Percentiles rank a stretch among this genome's conserved stretches.
Evolutionary conservation across 2,888 invertebrate genomes (phyloP).

Genomic region (Nyleta sp.): DNA sequence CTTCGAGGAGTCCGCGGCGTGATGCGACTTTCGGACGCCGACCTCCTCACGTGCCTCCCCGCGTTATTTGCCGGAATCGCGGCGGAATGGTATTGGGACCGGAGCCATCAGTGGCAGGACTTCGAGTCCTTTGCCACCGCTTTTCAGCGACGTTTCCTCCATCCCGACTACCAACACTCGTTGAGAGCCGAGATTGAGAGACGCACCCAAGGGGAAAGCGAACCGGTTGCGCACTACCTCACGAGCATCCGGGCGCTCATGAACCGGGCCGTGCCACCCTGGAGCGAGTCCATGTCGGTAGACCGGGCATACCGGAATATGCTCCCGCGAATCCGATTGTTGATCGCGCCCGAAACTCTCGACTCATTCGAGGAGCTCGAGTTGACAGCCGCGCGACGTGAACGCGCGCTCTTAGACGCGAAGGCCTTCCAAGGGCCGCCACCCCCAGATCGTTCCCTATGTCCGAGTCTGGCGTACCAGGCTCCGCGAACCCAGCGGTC

Average conservation of each 20-base stretch:
- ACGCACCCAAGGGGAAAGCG: not conserved
- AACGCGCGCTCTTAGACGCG: not conserved
- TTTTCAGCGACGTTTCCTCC: too few relatives aligned
- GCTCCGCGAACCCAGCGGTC: not conserved
- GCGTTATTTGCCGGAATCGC: not conserved
- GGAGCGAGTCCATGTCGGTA: not conserved
- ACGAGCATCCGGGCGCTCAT: conserved; percentile 12
- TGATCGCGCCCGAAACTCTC: not conserved
- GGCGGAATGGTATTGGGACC: not conserved
- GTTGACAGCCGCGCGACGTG: not conserved
- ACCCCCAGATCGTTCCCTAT: not conserved
- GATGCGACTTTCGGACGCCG: not conserved
- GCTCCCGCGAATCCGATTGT: not conserved
- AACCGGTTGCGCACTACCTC: not conserved
- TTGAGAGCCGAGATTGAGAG: not conserved
- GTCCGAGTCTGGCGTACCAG: not conserved
- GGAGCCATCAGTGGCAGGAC: not conserved
- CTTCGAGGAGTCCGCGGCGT: not conserved
- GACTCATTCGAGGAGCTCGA: not conserved
- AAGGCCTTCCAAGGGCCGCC: not conserved
- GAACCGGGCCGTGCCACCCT: conserved; percentile 3
- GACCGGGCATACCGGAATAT: conserved; percentile 17
- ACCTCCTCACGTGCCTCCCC: not conserved
- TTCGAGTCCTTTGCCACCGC: not conserved
- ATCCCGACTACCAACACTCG: not conserved